Conservation (phyloP, 2,888 invertebrate genomes). For the Caenorhabditis sulstoni region DNA sequence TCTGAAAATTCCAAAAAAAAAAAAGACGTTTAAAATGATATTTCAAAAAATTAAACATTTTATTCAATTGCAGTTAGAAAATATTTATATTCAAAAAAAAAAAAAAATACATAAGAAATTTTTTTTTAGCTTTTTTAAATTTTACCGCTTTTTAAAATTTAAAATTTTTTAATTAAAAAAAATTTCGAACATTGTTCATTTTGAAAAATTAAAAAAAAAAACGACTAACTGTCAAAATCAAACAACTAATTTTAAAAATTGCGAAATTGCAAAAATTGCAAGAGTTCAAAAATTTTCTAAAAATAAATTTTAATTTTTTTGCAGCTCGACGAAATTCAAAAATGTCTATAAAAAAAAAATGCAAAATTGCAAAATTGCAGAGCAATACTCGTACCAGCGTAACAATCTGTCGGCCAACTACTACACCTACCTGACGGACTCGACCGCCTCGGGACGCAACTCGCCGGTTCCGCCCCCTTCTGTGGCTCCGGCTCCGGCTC, state of each 20-base stretch:
- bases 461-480: constrained; percentile 35
- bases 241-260: too few relatives aligned
- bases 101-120: too few relatives aligned
- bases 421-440: constrained; percentile 54
- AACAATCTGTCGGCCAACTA: constrained; percentile 63
- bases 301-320: background rate
- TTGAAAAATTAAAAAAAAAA: background rate
- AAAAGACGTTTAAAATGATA: too few relatives aligned
- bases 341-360: background rate
- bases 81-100: too few relatives aligned
- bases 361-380: constrained; percentile 50
- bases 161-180: background rate
- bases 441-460: constrained; percentile 42
- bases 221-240: constrained; percentile 1
- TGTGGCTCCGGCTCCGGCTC: background rate
- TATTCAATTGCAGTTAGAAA: too few relatives aligned
- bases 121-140: too few relatives aligned
- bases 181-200: too few relatives aligned
- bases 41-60: too few relatives aligned
- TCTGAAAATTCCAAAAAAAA: too few relatives aligned
- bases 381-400: constrained; percentile 69
- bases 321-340: too few relatives aligned
- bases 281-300: constrained; percentile 13
- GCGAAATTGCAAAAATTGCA: too few relatives aligned
- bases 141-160: background rate